Percentiles rank a stretch among this genome's conserved stretches.
Evolutionary conservation across 2,888 invertebrate genomes (phyloP).

Genomic region (Yponomeuta evonymella): DNA sequence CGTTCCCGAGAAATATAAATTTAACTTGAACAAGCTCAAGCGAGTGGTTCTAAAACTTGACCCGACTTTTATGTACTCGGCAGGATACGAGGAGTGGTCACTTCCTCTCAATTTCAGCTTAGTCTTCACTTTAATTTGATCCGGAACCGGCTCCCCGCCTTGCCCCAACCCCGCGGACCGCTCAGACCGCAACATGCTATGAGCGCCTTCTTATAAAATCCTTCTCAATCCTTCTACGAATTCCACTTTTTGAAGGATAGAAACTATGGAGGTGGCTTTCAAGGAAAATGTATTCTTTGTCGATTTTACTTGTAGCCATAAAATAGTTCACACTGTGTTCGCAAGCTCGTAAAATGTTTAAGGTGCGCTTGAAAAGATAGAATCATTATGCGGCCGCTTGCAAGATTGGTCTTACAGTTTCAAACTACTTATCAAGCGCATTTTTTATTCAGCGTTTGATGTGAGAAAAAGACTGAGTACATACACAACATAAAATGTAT

Average conservation of each 20-base stretch:
- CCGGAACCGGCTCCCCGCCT: constrained; percentile 26
- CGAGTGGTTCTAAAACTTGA: not conserved
- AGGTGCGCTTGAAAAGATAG: not conserved
- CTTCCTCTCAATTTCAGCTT: constrained; percentile 38
- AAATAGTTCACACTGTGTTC: not conserved
- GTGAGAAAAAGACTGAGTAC: no score
- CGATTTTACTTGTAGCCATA: not conserved
- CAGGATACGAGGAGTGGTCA: constrained; percentile 32
- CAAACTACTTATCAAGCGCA: not conserved
- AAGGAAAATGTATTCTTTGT: not conserved
- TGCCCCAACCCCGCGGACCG: constrained; percentile 7
- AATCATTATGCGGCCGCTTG: not conserved
- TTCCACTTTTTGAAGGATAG: constrained; percentile 24
- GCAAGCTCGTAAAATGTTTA: not conserved
- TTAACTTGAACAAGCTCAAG: not conserved
- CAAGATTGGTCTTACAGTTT: not conserved
- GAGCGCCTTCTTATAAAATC: constrained; percentile 50
- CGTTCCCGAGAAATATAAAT: not conserved
- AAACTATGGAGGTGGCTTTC: constrained; percentile 28
- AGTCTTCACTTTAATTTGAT: constrained; percentile 61
- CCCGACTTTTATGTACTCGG: not conserved
- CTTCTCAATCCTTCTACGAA: constrained; percentile 38
- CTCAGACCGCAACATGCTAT: constrained; percentile 46
- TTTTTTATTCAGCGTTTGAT: not conserved
- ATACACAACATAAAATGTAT: not conserved